phyloP scores from a whole-genome alignment of 2,888 invertebrate genomes.

The Leuctra nigra region DNA sequence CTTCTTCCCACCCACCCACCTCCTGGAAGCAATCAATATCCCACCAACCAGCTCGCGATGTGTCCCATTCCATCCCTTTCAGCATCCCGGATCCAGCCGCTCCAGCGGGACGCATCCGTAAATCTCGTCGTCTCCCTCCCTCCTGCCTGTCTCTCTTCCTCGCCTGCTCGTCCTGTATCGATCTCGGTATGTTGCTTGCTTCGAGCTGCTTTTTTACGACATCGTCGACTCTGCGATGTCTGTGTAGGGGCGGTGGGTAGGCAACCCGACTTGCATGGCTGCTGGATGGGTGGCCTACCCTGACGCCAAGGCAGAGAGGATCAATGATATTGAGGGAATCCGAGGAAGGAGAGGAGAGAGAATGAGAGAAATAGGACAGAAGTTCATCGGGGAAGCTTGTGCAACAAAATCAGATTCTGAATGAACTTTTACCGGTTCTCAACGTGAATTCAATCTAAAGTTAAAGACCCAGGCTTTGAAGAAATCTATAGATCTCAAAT shows the following conservation, averaged over 20 bases:
- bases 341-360: not conserved
- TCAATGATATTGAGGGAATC: not conserved
- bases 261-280: conserved; percentile 2
- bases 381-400: too few species aligned
- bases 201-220: conserved; percentile 3
- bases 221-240: not conserved
- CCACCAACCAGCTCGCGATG: not conserved
- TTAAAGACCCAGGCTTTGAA: too few species aligned
- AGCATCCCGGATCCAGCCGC: not conserved
- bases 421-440: too few species aligned
- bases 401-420: too few species aligned
- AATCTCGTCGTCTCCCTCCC: not conserved
- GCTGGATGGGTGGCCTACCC: conserved; percentile 3
- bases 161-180: conserved; percentile 6
- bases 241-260: not conserved
- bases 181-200: conserved; percentile 7
- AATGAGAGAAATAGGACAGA: not conserved
- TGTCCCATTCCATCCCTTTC: not conserved
- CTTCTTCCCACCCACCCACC: not conserved
- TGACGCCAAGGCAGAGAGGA: too few species aligned
- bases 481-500: too few species aligned
- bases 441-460: too few species aligned
- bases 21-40: conserved; percentile 6
- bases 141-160: not conserved
- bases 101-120: not conserved